These are phyloP conservation scores for Oligia latruncula DNA, from an alignment of 2,888 invertebrate genomes.

Conservation along the genomic window DNA sequence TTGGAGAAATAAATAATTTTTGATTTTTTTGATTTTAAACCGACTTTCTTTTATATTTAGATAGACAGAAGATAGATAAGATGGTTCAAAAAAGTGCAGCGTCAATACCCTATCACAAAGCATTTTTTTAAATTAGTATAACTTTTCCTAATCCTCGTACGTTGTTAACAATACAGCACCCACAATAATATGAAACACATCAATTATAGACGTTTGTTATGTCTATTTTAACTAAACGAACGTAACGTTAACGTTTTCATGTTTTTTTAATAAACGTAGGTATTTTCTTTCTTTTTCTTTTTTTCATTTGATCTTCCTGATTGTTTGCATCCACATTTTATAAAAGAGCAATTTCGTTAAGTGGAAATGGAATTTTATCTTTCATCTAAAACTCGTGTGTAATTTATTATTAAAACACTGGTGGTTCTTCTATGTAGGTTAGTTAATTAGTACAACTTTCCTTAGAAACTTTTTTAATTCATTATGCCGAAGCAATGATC, in stretches of 20 bases:
- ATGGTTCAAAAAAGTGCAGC: background rate
- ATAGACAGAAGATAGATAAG: too few relatives aligned
- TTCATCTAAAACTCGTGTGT: background rate
- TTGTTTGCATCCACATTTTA: slow-evolving; percentile 33
- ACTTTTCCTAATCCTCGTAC: background rate
- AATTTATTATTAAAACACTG: background rate
- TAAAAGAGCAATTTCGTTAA: slow-evolving; percentile 17
- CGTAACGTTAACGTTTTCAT: too few relatives aligned
- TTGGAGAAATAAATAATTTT: too few relatives aligned
- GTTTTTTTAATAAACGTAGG: too few relatives aligned
- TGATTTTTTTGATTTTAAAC: too few relatives aligned
- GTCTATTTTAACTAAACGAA: background rate
- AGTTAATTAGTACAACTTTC: background rate
- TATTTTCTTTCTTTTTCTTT: too few relatives aligned
- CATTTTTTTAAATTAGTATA: background rate
- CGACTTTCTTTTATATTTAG: too few relatives aligned
- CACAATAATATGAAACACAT: slow-evolving; percentile 16
- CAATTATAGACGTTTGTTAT: slow-evolving; percentile 13
- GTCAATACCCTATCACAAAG: background rate
- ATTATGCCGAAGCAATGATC: slow-evolving; percentile 23
- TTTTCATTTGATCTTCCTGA: slow-evolving; percentile 34
- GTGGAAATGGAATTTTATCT: slow-evolving; percentile 24
- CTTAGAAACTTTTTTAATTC: slow-evolving; percentile 26
- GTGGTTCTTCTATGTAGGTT: background rate
- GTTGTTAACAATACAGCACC: background rate